Evolutionary conservation across 2,888 invertebrate genomes (phyloP).

Genomic region (Apamea epomidion): DNA sequence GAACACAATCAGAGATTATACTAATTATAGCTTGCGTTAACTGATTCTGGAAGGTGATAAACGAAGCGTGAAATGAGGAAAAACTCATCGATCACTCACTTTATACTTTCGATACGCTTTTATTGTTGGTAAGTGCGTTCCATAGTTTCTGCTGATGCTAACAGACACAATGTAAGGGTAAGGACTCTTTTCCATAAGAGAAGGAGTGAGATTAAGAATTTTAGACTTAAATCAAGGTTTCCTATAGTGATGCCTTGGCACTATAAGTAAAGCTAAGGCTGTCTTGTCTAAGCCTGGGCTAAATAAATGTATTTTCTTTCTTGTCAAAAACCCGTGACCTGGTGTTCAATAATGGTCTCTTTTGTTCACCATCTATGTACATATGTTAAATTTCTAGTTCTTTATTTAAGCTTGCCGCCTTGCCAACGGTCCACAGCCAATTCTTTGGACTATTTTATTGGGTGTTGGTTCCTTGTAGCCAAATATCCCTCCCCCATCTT

Average conservation of each 20-base stretch:
- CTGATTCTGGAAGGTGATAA: conserved; percentile 53
- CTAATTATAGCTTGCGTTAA: conserved; percentile 64
- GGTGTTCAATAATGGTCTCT: neutral
- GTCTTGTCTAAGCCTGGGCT: neutral
- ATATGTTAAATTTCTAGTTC: neutral
- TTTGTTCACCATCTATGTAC: neutral
- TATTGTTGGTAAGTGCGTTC: neutral
- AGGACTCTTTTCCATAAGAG: neutral
- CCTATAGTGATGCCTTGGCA: no score
- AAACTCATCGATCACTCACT: conserved; percentile 14
- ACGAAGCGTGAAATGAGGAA: conserved; percentile 31
- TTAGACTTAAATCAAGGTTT: neutral
- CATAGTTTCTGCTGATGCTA: neutral
- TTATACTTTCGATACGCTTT: neutral
- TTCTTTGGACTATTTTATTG: neutral
- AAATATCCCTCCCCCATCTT: neutral
- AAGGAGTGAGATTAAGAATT: neutral
- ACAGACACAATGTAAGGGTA: neutral
- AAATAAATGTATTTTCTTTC: neutral
- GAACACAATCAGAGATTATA: conserved; percentile 77
- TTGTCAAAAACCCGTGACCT: neutral
- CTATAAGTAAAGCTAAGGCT: neutral
- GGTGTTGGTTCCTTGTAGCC: neutral
- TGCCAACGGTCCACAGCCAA: neutral
- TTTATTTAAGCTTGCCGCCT: neutral